Evolutionary conservation across 35 echinoderm and acorn worm species (phyloP), one percentile per base, ranked within the genome.

Genomic region (Ophioderma brevispina): DNA sequence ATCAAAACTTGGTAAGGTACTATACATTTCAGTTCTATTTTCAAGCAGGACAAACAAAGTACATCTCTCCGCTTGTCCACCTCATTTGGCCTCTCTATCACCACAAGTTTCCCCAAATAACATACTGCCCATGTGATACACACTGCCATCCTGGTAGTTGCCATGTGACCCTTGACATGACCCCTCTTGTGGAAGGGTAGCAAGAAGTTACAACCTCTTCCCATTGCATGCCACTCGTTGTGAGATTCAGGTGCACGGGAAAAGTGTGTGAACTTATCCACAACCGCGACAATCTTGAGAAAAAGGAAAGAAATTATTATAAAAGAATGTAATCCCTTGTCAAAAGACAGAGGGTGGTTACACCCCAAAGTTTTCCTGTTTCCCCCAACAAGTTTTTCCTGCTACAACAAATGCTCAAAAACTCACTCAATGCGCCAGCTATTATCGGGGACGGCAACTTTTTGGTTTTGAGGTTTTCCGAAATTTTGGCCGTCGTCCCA

Each of bases 61-160:
- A 46, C 41, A 8, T 46, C 87, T 80, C 59, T 81, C 91, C 78
- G 79, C 56, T 92, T 76, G 23, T 55, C 36, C 31, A 92, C 75
- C 32, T 84, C 33, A 1, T 91, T 81, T n/a, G 89, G 81, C 0
- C 94, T 59, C 23, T 86, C 90, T 70, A 98, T 92, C 0, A 94
- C 87, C 36, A 95, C 76, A 13, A 94, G 83, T 49, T 85, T 89
- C 96, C 96, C 96, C 96, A 98, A 35, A 78, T 32, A 38, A 36
- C 76, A 77, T 92, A 98, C 79, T 86, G 81, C 96, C 96, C 87
- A 94, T 89, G 84, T 98, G 96, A 86, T 98, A 98, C 37, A 98
- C 84, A 64, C 96, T 98, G 56, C 93, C 96, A 63, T 92, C 90
- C 19, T 85, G 31, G 38, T 92, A 87, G 19, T 79, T 84, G 19